phyloP scores from a whole-genome alignment of 2,113 vertebrate genomes.

The Sebastes fasciatus region DNA sequence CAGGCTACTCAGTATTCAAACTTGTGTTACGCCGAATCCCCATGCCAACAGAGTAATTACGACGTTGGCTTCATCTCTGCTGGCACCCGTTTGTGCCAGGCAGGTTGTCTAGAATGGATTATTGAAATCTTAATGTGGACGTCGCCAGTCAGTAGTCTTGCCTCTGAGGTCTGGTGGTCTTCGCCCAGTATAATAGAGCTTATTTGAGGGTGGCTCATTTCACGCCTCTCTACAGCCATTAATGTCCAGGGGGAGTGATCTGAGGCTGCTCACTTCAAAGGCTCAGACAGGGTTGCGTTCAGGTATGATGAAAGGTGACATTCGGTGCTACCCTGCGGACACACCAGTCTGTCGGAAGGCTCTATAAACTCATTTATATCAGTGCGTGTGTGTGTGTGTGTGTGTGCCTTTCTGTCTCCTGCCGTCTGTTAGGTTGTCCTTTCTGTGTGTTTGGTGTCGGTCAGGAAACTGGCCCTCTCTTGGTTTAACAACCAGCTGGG shows the following conservation, averaged over 20 bases:
- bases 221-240: conserved; percentile 69
- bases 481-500: conserved; percentile 50
- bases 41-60: conserved; percentile 40
- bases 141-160: conserved; percentile 38
- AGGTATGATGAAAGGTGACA: conserved; percentile 75
- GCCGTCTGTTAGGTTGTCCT: conserved; percentile 34
- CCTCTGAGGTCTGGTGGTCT: conserved; percentile 44
- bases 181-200: conserved; percentile 64
- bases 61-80: conserved; percentile 32
- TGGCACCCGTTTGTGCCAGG: conserved; percentile 27
- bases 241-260: conserved; percentile 68
- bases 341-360: conserved; percentile 37
- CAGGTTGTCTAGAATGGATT: conserved; percentile 51
- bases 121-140: conserved; percentile 63
- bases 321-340: conserved; percentile 60
- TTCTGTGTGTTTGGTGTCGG: conserved; percentile 1
- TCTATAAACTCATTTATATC: conserved; percentile 40
- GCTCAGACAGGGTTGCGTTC: conserved; percentile 46
- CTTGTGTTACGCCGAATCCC: conserved; percentile 7
- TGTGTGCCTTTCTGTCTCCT: conserved; percentile 1
- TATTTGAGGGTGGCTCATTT: conserved; percentile 73
- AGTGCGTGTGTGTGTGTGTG: neutral
- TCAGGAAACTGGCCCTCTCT: conserved; percentile 1
- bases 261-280: conserved; percentile 77
- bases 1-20: conserved; percentile 43